Evolutionary conservation across 2,888 invertebrate genomes (phyloP), one percentile per base, ranked within the genome.

Genomic region (Agrotis puta): DNA sequence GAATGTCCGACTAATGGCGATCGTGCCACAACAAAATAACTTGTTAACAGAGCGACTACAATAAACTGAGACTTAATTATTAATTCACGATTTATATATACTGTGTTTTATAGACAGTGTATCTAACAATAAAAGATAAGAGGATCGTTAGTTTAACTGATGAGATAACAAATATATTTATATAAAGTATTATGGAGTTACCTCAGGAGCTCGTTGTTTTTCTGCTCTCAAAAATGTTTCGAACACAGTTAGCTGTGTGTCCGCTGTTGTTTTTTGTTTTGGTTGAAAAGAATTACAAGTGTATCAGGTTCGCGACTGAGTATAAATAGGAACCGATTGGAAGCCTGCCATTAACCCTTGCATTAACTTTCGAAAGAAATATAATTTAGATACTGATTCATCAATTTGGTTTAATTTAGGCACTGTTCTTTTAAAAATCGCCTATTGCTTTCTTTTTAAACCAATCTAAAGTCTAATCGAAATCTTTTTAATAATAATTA

Each of bases 1-100:
- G 84, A 88, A 88, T 87, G 87, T 85, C 83, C 79, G 84, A 79
- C 86, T 90, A 89, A 89, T 90, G 87, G 89, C 88, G 88, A 87
- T 91, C 91, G 91, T 91, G 91, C 89, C 78, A 77, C 73, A 85
- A 88, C 89, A 84, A 89, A 89, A 89, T 90, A 88, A 90, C 89
- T 90, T 89, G 89, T 89, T 90, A 89, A 87, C 85, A 80, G 85
- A 84, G 83, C 83, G 75, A 85, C 83, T 81, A 81, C 84, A 81
- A 82, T 84, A 83, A 82, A 78, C 83, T 84, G 64, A 83, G 84
- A 84, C 83, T 88, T 88, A 88, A 90, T 89, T 90, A 89, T 88
- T 85, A 87, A 87, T 88, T 86, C 90, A 89, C 90, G 90, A 89
- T 86, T 88, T 82, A 77, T 83, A 79, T 83, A 77, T 65, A 77